A percentile compares a stretch with the other conserved stretches of the same genome.
Conservation (phyloP, 2,888 invertebrate species). For the Venustoraphidia nigricollis region DNA sequence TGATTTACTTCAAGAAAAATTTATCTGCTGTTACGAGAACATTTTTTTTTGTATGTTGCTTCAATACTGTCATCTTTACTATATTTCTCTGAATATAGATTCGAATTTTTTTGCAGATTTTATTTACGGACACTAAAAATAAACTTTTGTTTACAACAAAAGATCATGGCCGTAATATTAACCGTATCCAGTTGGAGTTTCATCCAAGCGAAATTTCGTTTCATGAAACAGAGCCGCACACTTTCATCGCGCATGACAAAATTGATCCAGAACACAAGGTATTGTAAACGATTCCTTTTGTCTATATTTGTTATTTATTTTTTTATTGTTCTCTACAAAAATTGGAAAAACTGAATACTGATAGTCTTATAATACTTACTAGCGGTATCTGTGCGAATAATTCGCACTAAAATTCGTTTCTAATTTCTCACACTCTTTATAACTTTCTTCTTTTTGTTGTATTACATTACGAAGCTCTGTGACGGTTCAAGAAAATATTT, state of each 20-base stretch:
- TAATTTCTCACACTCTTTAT: no score
- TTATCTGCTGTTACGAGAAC: background rate
- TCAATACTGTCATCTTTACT: slow-evolving; percentile 3
- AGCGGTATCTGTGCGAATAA: no score
- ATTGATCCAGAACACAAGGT: slow-evolving; percentile 46
- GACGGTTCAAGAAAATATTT: no score
- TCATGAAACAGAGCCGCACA: slow-evolving; percentile 51
- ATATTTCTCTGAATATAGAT: background rate
- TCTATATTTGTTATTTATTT: background rate
- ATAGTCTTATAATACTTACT: no score
- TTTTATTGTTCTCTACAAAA: background rate
- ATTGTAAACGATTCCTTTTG: slow-evolving; percentile 5
- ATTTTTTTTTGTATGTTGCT: background rate
- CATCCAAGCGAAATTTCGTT: slow-evolving; percentile 64
- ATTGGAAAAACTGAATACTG: no score
- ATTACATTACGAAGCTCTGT: no score
- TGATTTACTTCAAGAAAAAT: background rate
- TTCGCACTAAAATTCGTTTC: no score
- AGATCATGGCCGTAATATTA: slow-evolving; percentile 56
- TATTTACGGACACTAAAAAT: slow-evolving; percentile 68
- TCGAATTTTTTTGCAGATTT: slow-evolving; percentile 44
- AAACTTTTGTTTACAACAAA: slow-evolving; percentile 61
- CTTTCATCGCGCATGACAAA: slow-evolving; percentile 63
- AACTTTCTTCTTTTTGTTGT: no score
- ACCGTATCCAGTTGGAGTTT: slow-evolving; percentile 46